Conservation (phyloP, 2,888 invertebrate species). For the Apamea sordens region DNA sequence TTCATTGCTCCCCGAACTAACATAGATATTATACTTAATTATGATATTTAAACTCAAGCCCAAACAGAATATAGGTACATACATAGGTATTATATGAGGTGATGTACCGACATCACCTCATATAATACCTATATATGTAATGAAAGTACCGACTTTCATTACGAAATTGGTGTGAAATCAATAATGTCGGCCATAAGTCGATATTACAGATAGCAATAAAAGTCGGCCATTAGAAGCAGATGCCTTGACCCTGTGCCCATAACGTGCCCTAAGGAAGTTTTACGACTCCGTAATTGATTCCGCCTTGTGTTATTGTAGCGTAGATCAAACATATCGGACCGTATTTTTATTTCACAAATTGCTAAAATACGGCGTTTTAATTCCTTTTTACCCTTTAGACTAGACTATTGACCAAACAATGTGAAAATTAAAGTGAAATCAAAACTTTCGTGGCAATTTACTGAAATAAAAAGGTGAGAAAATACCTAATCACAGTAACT, state of each 20-base stretch:
- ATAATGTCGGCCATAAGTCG: conserved; percentile 68
- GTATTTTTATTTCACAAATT: conserved; percentile 9
- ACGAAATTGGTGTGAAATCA: conserved; percentile 55
- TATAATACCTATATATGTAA: too few species aligned
- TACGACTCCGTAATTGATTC: conserved; percentile 76
- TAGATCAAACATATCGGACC: conserved; percentile 23
- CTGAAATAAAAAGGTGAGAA: background rate
- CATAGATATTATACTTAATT: too few species aligned
- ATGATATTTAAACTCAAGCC: background rate
- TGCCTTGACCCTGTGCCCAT: conserved; percentile 73
- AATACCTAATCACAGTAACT: background rate
- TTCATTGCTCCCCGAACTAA: too few species aligned
- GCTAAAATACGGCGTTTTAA: background rate
- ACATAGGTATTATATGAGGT: background rate
- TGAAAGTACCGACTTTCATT: too few species aligned
- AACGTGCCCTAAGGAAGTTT: conserved; percentile 74
- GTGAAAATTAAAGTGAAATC: background rate
- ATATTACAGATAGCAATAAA: conserved; percentile 77
- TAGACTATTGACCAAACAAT: background rate
- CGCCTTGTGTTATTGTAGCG: conserved; percentile 66
- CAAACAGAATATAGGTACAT: background rate
- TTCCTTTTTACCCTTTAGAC: background rate
- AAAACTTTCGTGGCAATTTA: background rate
- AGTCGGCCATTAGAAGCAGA: conserved; percentile 72
- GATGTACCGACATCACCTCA: too few species aligned